Conservation (phyloP, 2,888 invertebrate genomes). For the Deroplatys truncata region DNA sequence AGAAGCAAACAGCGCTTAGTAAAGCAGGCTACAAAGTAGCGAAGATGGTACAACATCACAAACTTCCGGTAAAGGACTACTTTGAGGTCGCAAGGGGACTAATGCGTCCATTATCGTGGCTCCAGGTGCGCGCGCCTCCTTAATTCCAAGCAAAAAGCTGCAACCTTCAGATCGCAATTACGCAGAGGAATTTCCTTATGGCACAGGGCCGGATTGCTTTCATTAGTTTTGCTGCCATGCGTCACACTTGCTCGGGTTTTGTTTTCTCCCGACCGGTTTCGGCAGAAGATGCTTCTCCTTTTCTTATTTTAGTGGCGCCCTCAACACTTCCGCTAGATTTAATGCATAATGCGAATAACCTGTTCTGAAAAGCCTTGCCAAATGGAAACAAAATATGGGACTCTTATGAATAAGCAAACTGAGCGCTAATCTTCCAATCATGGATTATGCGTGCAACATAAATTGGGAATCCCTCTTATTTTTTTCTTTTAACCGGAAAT, state of each 20-base stretch:
- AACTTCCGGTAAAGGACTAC: not conserved
- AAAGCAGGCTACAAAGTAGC: not conserved
- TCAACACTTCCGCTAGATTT: not conserved
- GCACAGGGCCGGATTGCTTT: not conserved
- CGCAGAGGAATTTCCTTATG: not conserved
- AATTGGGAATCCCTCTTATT: too few species aligned
- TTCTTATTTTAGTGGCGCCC: not conserved
- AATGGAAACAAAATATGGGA: not conserved
- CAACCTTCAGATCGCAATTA: not conserved
- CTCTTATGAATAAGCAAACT: too few species aligned
- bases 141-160: too few species aligned
- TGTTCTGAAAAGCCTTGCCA: not conserved
- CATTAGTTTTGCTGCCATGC: not conserved
- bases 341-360: not conserved
- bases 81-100: too few species aligned
- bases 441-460: too few species aligned
- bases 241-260: not conserved
- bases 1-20: not conserved
- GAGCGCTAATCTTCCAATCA: too few species aligned
- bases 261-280: not conserved
- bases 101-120: not conserved
- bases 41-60: not conserved
- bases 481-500: too few species aligned
- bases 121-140: not conserved
- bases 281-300: not conserved